Evolutionary conservation across 2,888 invertebrate genomes (phyloP).

Genomic region (Cheilosia impressa): DNA sequence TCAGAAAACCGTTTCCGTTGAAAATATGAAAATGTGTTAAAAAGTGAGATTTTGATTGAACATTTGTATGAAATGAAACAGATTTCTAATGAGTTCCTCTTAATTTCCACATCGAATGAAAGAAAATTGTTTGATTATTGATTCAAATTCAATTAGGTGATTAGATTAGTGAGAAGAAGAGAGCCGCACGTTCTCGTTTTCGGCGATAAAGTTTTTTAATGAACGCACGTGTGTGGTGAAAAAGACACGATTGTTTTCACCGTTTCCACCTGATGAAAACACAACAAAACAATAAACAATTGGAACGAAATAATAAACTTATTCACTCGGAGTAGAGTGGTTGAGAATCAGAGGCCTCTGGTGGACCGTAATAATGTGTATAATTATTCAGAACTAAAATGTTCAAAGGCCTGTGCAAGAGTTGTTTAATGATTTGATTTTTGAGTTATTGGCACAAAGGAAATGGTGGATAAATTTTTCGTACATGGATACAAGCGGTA

Average conservation of each 20-base stretch:
- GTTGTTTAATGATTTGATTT: too few relatives aligned
- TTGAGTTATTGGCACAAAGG: too few relatives aligned
- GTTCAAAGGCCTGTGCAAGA: too few relatives aligned
- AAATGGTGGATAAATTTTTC: too few relatives aligned
- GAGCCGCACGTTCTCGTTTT: neutral
- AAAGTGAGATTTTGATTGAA: conserved; percentile 34
- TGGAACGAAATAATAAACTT: conserved; percentile 6
- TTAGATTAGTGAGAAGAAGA: conserved; percentile 25
- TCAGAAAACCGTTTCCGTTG: neutral
- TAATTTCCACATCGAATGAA: neutral
- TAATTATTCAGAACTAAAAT: too few relatives aligned
- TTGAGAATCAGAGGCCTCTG: neutral
- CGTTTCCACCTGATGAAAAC: neutral
- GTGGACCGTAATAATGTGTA: neutral
- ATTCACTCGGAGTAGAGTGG: neutral
- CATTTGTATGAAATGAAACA: conserved; percentile 36
- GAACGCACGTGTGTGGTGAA: conserved; percentile 14
- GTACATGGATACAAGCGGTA: too few relatives aligned
- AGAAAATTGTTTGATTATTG: conserved; percentile 24
- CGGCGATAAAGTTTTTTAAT: conserved; percentile 10
- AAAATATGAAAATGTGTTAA: neutral
- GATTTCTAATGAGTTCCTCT: conserved; percentile 27
- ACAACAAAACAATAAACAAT: conserved; percentile 5
- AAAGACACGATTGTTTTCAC: neutral
- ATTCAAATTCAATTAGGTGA: conserved; percentile 29